Base-by-base conservation (phyloP, 2,797 vertebrate genomes). In the Sarcoramphus papa region DNA sequence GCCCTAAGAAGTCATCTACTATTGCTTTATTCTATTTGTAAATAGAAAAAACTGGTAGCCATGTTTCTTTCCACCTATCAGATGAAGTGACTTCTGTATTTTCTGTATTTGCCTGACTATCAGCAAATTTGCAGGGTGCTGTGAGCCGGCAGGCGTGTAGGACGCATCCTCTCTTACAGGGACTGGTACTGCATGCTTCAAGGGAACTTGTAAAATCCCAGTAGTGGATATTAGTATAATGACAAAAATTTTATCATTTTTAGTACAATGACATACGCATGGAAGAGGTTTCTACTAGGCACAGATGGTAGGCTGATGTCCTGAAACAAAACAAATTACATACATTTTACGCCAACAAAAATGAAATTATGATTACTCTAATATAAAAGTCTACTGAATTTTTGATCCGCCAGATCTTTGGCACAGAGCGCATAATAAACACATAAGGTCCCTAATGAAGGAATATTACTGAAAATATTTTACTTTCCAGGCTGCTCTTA, bases 11-110 rank as follows among this genome's bases (percentile, higher is more conserved):
- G 12, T 50, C 27, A 56, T 7, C 40, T 54, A 28, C n/a, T 75
- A 9, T 37, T 25, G 11, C 45, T 85, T 70, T 40, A 43, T 50
- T 59, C 28, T 53, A 5, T 54, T 50, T 62, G 41, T 14, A 48
- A 70, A 48, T 0, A 64, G 45, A 27, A 62, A 59, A 45, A 60
- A 53, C 1, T 1, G 40, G 21, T 8, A 21, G 37, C 30, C 0
- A 4, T 21, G 31, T 56, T 76, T 76, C 64, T 37, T 33, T 35
- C 19, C 63, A 50, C 21, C 21, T 12, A 41, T 31, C 17, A 28
- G 41, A 40, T 35, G 16, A 43, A n/a, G 17, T n/a, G 57, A 21
- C 31, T 51, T 43, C 24, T 10, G 1, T 18, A 7, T 53, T 68
- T 28, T 70, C 37, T 31, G 2, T 33, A 23, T n/a, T 63, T 47